Base-by-base conservation (phyloP, 2,113 vertebrate genomes). In the Cisticola juncidis region DNA sequence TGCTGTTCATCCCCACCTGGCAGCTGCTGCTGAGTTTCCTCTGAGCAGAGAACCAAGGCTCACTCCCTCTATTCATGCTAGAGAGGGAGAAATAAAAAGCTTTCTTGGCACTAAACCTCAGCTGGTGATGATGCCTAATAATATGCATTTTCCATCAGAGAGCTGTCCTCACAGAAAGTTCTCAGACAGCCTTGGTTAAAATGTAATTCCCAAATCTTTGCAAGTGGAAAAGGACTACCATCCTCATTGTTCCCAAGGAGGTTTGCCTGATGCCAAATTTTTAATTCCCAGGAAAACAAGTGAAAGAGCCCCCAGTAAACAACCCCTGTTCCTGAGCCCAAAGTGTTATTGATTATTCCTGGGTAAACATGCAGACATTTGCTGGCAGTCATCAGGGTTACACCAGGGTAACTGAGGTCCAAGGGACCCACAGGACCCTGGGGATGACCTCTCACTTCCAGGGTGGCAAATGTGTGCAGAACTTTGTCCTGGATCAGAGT, bases 401-500 rank as follows among this genome's bases (percentile, higher is more conserved):
- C 22, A 20, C 26, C 9, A 89, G n/a, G 9, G 18, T 62, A 61
- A 73, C 16, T 69, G 82, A 80, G 33, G 60, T 78, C 56, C 40
- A 47, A 23, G 69, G 50, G 26, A 85, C 51, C 9, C 51, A 50
- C 31, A 56, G 35, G 89, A 31, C 17, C 2, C 29, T 24, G 26
- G 35, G 13, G 11, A 76, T 50, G 36, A 33, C 24, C 74, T 21
- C 11, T 81, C 64, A 51, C 56, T 62, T 51, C 13, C 18, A 5
- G 1, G 17, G 33, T 18, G 11, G 35, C 57, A 73, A 9, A 42
- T 0, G 0, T 9, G 7, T 47, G 19, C 29, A 64, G 24, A 29
- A 72, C 16, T 50, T 50, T n/a, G 44, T 57, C 42, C 45, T 50
- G 42, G 10, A 69, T 54, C 25, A 77, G 47, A 76, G 79, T 1